Evolutionary conservation across 2,888 invertebrate genomes (phyloP), one percentile per base, ranked within the genome.

Genomic region (Phragmatobia fuliginosa): DNA sequence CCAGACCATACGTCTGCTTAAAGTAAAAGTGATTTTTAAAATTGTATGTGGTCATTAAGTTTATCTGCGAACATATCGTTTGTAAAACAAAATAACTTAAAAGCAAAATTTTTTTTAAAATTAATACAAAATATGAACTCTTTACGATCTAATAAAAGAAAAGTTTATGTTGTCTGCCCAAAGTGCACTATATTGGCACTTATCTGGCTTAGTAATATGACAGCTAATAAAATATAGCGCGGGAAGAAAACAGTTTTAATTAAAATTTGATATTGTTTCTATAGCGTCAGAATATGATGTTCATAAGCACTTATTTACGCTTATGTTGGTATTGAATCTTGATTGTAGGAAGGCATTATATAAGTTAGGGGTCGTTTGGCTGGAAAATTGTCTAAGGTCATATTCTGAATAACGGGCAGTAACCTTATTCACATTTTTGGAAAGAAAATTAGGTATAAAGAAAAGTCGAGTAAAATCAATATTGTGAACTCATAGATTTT

Each of bases 71-170:
- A 74, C 45, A 66, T 41, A 74, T 62, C 11, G 68, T 45, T 71
- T 18, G 25, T 41, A 62, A 62, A 64, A 71, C 62, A 71, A 79
- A 60, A 31, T 58, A 38, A 62, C 58, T 56, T 38, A 45, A 56
- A 11, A 69, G 45, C 63, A 38, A 67, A 68, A 52, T 69, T 80
- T 80, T 60, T 59, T 14, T 31, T 31, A 59, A n/a, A 70, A 67
- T 80, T 74, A 71, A 74, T 80, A 72, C 64, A 69, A 75, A 73
- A 71, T 70, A 66, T 66, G 75, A 73, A 65, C 70, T 72, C 72
- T 82, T 83, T 74, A 83, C 75, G 16, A 72, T 62, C 73, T 62
- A 56, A 72, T 74, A 73, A 74, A 79, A 72, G 71, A 71, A 73
- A 76, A 68, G 72, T 75, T 78, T 64, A 80, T 66, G n/a, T 41